Base-by-base conservation (phyloP, 2,888 invertebrate species). In the Cryptops parisi region DNA sequence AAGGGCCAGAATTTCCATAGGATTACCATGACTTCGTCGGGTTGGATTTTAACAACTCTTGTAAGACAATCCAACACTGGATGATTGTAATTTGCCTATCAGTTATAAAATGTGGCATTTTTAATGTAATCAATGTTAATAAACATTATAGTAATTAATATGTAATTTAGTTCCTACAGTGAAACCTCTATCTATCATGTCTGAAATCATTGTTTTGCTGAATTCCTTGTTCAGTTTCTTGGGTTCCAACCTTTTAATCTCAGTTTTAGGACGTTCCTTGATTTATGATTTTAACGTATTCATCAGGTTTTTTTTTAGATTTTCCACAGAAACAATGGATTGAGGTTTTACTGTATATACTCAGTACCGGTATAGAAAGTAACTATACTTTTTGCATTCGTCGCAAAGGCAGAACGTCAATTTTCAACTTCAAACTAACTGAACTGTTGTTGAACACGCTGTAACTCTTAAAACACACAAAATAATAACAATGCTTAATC, bases 1-100 rank as follows among this genome's bases (percentile, higher is more conserved):
- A 48, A 33, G 3, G 48, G 48, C 48, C 48, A 48, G 19, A 48
- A 21, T 33, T 48, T 26, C 48, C 48, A 48, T 17, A 48, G 21
- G 5, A 33, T 27, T 1, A 38, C 23, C 6, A 48, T 17, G 12
- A 23, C 23, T 33, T 48, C 48, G 6, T 33, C 48, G 22, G 48
- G 48, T 48, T 48, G 48, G 26, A 48, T 33, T 25, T 27, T 26
- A 5, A 48, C 23, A 6, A 27, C 19, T 48, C 48, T 48, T 48
- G 48, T 48, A 12, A 48, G 33, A 48, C 48, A 48, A 38, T 48
- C 48, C 9, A 48, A 23, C 19, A 48, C 27, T 1, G 48, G 48
- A 19, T 48, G 48, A 33, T 33, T 48, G 33, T 38, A 48, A 33
- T 33, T 33, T 15, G 15, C 15, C 15, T 33, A 33, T 33, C 6